These are phyloP conservation scores for Drosophila elegans DNA, from an alignment of 1,140 invertebrate genomes.

Conservation along the genomic window DNA sequence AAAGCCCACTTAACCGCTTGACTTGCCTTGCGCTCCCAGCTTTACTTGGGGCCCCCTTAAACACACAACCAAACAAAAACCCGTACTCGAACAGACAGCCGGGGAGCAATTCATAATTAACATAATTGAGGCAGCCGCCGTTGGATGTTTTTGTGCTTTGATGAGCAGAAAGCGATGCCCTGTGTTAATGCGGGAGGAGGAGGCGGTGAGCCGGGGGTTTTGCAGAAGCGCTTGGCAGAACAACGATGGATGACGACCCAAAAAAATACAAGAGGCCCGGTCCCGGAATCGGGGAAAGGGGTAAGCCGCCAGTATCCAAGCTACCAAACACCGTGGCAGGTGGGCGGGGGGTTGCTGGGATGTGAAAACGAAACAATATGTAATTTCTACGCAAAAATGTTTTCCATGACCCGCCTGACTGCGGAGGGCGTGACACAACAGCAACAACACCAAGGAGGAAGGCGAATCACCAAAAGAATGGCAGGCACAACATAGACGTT, in stretches of 20 bases:
- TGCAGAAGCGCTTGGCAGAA: slow-evolving; percentile 14
- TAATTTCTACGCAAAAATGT: slow-evolving; percentile 54
- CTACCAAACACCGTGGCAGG: slow-evolving; percentile 6
- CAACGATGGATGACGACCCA: slow-evolving; percentile 44
- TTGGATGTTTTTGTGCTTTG: slow-evolving; percentile 53
- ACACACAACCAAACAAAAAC: background rate
- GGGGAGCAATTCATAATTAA: slow-evolving; percentile 48
- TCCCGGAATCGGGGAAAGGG: slow-evolving; percentile 3
- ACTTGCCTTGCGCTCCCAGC: slow-evolving; percentile 24
- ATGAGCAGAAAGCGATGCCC: slow-evolving; percentile 49
- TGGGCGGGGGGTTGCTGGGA: slow-evolving; percentile 9
- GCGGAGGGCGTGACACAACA: slow-evolving; percentile 26
- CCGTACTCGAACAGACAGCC: slow-evolving; percentile 28
- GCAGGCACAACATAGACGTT: slow-evolving; percentile 32
- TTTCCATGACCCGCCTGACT: slow-evolving; percentile 34
- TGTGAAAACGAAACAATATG: slow-evolving; percentile 50
- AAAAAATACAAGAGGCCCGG: slow-evolving; percentile 26
- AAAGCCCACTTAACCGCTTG: slow-evolving; percentile 43
- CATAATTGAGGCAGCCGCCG: slow-evolving; percentile 51
- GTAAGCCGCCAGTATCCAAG: slow-evolving; percentile 31
- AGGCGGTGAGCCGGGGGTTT: slow-evolving; percentile 1
- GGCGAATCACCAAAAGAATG: slow-evolving; percentile 14
- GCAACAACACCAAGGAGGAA: slow-evolving; percentile 17
- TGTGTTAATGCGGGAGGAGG: slow-evolving; percentile 2
- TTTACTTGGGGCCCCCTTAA: background rate